Base-by-base conservation (phyloP, 2,888 invertebrate species). In the Siphlonurus alternatus region DNA sequence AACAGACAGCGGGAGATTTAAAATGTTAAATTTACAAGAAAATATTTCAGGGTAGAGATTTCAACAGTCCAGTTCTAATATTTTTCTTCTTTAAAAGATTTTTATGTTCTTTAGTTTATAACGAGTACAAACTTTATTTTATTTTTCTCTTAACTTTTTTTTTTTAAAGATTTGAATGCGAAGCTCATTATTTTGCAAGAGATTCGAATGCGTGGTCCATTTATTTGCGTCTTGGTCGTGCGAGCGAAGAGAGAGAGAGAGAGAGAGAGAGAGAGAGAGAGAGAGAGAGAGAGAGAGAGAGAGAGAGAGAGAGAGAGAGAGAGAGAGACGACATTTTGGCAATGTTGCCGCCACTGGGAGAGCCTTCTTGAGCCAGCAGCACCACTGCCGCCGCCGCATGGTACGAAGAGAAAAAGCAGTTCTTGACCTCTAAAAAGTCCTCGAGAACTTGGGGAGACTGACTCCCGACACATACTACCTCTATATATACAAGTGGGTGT, bases 261-360 rank as follows among this genome's bases (percentile, higher is more conserved):
- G 54, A 61, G 38, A 54, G 56, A 53, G 51, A 63, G 51, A 53
- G 53, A 38, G 51, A 59, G 63, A 18, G 62, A 63, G 19, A 65
- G 62, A 59, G 25, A 23, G 56, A 59, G 61, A 51, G 23, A 51
- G 51, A 61, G 61, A 61, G 61, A 51, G 51, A 25, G 51, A 25
- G 25, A 20, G 54, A 61, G 38, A 54, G 56, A 53, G 51, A 63
- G 51, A 53, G 53, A 38, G 51, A 59, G 63, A 18, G 62, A 63
- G 19, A 65, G 62, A 59, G 25, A 23, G 56, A 59, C 7, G 56
- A 56, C 56, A 56, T 56, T 56, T 56, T 56, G 56, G 56, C 56
- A 56, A 56, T 56, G 56, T 22, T 56, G 56, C 56, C 22, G 56
- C 7, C 56, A 22, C 56, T 56, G 56, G 5, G 15, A 10, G 15